Evolutionary conservation across 2,888 invertebrate genomes (phyloP), one percentile per base, ranked within the genome.

Genomic region (Spodoptera littoralis): DNA sequence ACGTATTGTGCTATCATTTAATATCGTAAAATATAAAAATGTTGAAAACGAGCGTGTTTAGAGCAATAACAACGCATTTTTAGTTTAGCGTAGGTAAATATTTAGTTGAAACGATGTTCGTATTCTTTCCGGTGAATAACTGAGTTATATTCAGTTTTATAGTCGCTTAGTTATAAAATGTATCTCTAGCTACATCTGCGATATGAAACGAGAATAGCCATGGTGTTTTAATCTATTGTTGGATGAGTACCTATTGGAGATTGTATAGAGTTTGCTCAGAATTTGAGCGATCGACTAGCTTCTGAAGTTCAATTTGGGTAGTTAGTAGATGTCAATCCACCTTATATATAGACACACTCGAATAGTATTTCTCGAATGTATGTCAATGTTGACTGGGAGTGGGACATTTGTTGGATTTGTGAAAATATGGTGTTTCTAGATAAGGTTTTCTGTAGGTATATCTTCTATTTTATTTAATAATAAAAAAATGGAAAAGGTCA

Each of bases 111-210:
- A 82, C 80, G 73, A 62, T 79, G 70, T 81, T 85, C 77, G 82
- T 86, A 85, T 87, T 86, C 84, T 86, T 87, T 85, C 81, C 78
- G 76, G 74, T 81, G 76, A 84, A 83, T 83, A 83, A 76, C 77
- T 70, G 80, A 83, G 86, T 85, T 86, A 85, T 83, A 86, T 76
- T 82, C 79, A 80, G 84, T 80, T 88, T 88, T 88, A 87, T 84
- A 84, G 85, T 80, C 79, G 82, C 77, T 80, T 77, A 84, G 82
- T 82, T 82, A 84, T 87, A 84, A 85, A 86, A 84, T 79, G 76
- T 82, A 84, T 82, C 70, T 74, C 75, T 77, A 81, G 75, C 79
- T 79, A 80, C 81, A 79, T 83, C 79, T 77, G 80, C 75, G 79
- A 82, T 85, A 82, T 81, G 86, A 79, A 84, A 86, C 83, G 77